Evolutionary conservation across 2,113 vertebrate genomes (phyloP).

Genomic region (Anolis sagrei): DNA sequence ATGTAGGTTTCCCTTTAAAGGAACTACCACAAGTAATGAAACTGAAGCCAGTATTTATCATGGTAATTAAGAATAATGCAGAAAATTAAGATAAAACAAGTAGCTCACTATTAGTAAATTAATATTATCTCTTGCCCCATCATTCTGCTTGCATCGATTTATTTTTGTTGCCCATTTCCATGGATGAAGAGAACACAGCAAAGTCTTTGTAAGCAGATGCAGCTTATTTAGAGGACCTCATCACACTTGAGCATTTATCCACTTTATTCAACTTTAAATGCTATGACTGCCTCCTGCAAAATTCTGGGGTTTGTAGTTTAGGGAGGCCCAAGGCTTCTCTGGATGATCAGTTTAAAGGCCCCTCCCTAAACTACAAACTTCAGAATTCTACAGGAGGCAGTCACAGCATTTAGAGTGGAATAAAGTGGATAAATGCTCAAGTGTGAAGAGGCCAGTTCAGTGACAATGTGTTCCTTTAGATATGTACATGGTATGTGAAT

Average conservation of each 20-base stretch:
- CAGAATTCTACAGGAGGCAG: too few relatives aligned
- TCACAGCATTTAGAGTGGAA: too few relatives aligned
- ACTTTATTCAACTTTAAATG: too few relatives aligned
- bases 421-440: too few relatives aligned
- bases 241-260: too few relatives aligned
- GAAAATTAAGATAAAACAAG: neutral
- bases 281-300: too few relatives aligned
- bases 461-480: constrained; percentile 33
- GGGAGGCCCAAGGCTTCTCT: too few relatives aligned
- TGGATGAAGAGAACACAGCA: constrained; percentile 5
- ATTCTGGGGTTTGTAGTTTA: too few relatives aligned
- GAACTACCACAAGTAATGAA: neutral
- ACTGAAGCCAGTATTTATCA: neutral
- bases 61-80: neutral
- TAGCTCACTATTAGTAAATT: neutral
- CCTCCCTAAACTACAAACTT: too few relatives aligned
- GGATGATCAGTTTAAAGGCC: too few relatives aligned
- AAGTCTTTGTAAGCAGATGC: constrained; percentile 11
- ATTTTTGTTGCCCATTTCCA: constrained; percentile 12
- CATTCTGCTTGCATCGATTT: constrained; percentile 26
- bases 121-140: constrained; percentile 20
- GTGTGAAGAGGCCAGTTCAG: neutral
- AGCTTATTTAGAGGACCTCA: neutral
- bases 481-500: constrained; percentile 9
- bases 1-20: neutral